Percentiles rank a stretch among this genome's conserved stretches.
Conservation (phyloP, 2,888 invertebrate genomes). For the Cryptosula pallasiana region DNA sequence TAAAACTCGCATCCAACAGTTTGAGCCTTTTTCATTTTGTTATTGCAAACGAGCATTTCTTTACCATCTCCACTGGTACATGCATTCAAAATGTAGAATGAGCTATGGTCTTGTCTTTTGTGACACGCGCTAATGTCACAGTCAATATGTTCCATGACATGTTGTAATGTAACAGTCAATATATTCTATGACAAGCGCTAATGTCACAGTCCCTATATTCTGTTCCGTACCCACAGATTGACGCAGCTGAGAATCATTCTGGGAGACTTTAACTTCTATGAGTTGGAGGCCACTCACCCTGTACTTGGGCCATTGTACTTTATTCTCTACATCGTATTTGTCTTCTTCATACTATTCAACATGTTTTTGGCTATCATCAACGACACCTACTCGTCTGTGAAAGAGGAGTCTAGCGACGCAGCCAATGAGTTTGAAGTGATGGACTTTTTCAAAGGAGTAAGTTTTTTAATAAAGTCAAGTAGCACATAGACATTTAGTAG, state of each 20-base stretch:
- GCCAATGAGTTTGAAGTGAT: conserved; percentile 56
- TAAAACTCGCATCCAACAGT: too few species aligned
- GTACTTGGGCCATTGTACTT: conserved; percentile 66
- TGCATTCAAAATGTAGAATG: too few species aligned
- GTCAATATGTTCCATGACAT: too few species aligned
- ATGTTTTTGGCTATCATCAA: conserved; percentile 71
- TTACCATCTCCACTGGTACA: too few species aligned
- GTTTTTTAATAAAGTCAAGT: too few species aligned
- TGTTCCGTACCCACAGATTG: conserved; percentile 43
- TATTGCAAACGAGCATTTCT: too few species aligned
- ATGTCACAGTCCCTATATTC: not conserved
- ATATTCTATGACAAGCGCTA: too few species aligned
- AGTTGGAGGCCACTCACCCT: conserved; percentile 61
- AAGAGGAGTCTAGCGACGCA: conserved; percentile 58
- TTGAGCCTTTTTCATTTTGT: too few species aligned
- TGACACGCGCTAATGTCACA: too few species aligned
- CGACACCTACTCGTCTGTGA: conserved; percentile 66
- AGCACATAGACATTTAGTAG: too few species aligned
- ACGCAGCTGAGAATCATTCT: conserved; percentile 65
- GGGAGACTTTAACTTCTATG: conserved; percentile 65
- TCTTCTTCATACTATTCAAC: conserved; percentile 67
- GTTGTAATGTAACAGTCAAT: too few species aligned
- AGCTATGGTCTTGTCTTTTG: too few species aligned
- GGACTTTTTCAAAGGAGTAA: conserved; percentile 55
- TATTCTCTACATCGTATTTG: conserved; percentile 65